These are phyloP conservation scores for Ormyrus labotus DNA, from an alignment of 2,888 invertebrate species.

Conservation along the genomic window DNA sequence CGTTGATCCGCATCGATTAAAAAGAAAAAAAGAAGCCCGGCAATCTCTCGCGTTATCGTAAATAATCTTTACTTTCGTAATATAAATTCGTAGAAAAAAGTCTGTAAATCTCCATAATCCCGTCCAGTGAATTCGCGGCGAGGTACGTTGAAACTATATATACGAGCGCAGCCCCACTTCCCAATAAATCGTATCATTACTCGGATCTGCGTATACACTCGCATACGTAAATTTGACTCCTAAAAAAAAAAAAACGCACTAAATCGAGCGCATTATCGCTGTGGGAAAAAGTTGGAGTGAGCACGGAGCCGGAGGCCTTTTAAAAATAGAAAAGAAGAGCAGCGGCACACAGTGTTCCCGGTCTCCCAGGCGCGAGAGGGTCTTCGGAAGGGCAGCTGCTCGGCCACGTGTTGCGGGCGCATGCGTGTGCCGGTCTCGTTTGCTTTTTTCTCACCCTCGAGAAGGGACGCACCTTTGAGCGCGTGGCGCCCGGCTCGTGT, in stretches of 20 bases:
- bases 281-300: conserved; percentile 42
- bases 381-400: conserved; percentile 47
- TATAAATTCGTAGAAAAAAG: no score
- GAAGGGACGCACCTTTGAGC: conserved; percentile 15
- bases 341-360: neutral
- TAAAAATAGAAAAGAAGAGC: conserved; percentile 48
- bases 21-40: neutral
- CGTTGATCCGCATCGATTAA: neutral
- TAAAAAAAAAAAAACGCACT: no score
- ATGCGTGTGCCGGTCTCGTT: conserved; percentile 1
- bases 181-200: neutral
- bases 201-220: neutral
- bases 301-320: conserved; percentile 1
- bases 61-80: neutral
- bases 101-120: neutral
- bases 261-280: conserved; percentile 38
- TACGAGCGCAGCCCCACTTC: no score
- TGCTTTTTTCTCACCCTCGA: conserved; percentile 38
- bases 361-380: conserved; percentile 51
- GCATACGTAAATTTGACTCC: conserved; percentile 34
- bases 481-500: conserved; percentile 34
- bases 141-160: conserved; percentile 30
- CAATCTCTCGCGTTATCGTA: neutral
- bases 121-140: neutral
- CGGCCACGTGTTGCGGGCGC: conserved; percentile 44